phyloP scores from a whole-genome alignment of 2,113 vertebrate genomes.

The Strigops habroptila region DNA sequence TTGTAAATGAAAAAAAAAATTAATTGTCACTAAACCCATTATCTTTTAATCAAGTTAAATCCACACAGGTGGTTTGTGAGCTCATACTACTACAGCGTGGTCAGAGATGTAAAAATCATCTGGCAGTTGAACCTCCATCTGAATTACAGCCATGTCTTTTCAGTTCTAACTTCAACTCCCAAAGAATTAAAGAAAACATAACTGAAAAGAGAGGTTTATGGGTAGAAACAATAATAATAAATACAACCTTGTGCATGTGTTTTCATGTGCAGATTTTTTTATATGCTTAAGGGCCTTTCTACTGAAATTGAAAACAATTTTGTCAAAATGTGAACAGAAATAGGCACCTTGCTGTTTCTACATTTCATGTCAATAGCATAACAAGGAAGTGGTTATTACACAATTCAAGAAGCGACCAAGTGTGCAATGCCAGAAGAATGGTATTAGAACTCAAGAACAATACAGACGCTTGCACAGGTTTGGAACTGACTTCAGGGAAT shows the following conservation, averaged over 20 bases:
- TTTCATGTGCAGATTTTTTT: fast-evolving
- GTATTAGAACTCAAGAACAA: fast-evolving
- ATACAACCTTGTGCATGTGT: background rate
- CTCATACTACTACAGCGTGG: background rate
- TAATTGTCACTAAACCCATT: background rate
- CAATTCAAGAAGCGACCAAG: fast-evolving
- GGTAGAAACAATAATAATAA: background rate
- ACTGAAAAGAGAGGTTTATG: fast-evolving
- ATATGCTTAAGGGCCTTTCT: too few species aligned
- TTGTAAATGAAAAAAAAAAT: background rate
- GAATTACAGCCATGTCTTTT: background rate
- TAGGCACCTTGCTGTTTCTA: fast-evolving
- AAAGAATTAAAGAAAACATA: background rate
- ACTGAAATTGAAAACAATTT: fast-evolving
- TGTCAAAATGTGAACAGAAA: fast-evolving
- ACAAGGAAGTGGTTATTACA: fast-evolving
- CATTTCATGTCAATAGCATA: fast-evolving
- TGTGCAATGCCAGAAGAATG: fast-evolving
- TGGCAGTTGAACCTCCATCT: background rate
- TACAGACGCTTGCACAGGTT: background rate
- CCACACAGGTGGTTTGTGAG: background rate
- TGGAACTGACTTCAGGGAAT: background rate
- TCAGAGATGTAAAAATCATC: background rate
- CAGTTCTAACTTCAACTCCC: background rate
- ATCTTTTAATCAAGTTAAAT: background rate